Conservation (phyloP, 2,797 vertebrate genomes). For the Macroramphosus scolopax region DNA sequence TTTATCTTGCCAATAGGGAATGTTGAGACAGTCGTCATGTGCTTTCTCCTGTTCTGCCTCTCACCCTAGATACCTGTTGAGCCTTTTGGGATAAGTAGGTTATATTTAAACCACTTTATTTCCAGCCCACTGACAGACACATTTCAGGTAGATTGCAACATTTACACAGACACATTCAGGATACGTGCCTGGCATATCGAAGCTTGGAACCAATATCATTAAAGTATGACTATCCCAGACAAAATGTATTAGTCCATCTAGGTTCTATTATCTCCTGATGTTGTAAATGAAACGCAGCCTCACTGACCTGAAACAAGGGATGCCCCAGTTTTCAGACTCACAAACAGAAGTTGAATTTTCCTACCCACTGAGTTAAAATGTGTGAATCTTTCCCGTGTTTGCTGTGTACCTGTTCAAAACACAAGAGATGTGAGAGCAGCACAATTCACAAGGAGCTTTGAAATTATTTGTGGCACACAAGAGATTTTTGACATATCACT, state of each 20-base stretch:
- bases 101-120: conserved; percentile 61
- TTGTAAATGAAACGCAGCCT: conserved; percentile 7
- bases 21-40: conserved; percentile 52
- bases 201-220: conserved; percentile 17
- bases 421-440: conserved; percentile 34
- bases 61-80: conserved; percentile 66
- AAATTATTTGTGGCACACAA: conserved; percentile 63
- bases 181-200: conserved; percentile 31
- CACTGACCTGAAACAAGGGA: conserved; percentile 34
- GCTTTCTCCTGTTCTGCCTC: conserved; percentile 47
- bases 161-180: conserved; percentile 35
- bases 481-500: conserved; percentile 59
- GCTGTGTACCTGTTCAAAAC: conserved; percentile 49
- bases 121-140: conserved; percentile 33
- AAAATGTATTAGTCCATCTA: conserved; percentile 11
- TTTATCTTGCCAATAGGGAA: conserved; percentile 58
- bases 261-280: conserved; percentile 4
- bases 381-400: conserved; percentile 28
- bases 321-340: conserved; percentile 21
- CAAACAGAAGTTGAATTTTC: conserved; percentile 30
- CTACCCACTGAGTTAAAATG: conserved; percentile 35
- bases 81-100: conserved; percentile 55
- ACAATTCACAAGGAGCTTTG: conserved; percentile 48
- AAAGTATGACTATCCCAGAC: conserved; percentile 12
- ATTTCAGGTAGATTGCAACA: conserved; percentile 71